phyloP scores from a whole-genome alignment of 2,113 vertebrate genomes.

The Catharus bicknelli region DNA sequence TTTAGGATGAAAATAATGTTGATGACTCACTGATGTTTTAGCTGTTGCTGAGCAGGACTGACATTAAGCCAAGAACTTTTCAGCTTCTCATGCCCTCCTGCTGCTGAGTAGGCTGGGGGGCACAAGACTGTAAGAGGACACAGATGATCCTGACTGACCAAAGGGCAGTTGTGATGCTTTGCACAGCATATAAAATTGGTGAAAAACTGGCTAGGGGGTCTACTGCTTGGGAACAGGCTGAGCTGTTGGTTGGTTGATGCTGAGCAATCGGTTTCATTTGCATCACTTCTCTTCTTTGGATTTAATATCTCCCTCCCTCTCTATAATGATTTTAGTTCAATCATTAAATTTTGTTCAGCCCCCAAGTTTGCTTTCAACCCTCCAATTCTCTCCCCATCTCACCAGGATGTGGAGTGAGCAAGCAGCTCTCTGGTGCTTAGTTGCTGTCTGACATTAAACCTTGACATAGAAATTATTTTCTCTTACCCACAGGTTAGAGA shows the following conservation, averaged over 20 bases:
- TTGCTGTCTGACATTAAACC: background rate
- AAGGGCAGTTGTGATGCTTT: background rate
- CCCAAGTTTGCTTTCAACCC: background rate
- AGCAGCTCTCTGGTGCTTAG: background rate
- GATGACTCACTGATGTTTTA: background rate
- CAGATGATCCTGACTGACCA: background rate
- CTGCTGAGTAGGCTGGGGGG: background rate
- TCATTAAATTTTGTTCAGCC: background rate
- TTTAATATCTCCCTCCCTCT: background rate
- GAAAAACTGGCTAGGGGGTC: background rate
- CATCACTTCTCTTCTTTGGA: background rate
- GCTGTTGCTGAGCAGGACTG: background rate
- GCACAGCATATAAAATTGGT: background rate
- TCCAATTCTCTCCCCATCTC: rapidly evolving
- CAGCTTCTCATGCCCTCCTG: background rate
- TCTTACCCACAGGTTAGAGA: background rate
- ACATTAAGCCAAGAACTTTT: background rate
- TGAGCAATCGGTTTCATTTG: background rate
- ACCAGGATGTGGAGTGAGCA: background rate
- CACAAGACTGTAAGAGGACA: background rate
- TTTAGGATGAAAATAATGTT: background rate
- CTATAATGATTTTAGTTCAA: background rate
- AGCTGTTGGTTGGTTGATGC: background rate
- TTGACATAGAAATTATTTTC: background rate
- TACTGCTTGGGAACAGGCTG: background rate